Percentiles rank a stretch among this genome's conserved stretches.
These are phyloP conservation scores for Edolisoma coerulescens DNA, from an alignment of 2,113 vertebrate species.

Conservation along the genomic window DNA sequence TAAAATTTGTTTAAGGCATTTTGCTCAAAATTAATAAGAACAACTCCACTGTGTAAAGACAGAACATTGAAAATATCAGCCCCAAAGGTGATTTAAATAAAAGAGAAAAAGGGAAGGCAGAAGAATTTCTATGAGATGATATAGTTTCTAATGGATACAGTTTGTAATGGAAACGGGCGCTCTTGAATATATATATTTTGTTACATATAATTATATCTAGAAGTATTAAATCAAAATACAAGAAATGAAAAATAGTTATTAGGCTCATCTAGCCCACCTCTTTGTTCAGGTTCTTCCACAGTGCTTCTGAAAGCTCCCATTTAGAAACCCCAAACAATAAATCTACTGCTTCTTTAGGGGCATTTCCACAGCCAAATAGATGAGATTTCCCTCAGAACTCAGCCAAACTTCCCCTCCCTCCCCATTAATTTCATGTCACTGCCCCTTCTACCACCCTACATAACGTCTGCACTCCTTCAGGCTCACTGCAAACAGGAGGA, in stretches of 20 bases:
- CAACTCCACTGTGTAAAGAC: constrained; percentile 8
- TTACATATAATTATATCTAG: neutral
- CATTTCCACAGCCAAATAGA: neutral
- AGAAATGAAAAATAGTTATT: neutral
- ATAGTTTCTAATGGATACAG: neutral
- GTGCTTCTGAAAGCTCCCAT: neutral
- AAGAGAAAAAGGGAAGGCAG: neutral
- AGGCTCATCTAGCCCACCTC: neutral
- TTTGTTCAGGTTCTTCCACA: neutral
- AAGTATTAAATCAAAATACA: neutral
- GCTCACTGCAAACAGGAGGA: neutral
- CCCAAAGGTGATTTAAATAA: constrained; percentile 33
- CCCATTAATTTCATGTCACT: neutral
- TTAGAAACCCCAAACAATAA: neutral
- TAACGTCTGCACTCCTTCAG: neutral
- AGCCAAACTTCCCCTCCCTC: neutral
- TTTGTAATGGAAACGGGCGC: neutral
- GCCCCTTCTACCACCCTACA: neutral
- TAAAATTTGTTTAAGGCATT: neutral
- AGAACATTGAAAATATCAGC: neutral
- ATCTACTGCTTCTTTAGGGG: neutral
- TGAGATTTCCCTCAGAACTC: neutral
- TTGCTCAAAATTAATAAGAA: constrained; percentile 11
- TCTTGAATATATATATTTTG: neutral
- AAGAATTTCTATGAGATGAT: neutral